Conservation (phyloP, 2,888 invertebrate genomes). For the Mythimna vitellina region DNA sequence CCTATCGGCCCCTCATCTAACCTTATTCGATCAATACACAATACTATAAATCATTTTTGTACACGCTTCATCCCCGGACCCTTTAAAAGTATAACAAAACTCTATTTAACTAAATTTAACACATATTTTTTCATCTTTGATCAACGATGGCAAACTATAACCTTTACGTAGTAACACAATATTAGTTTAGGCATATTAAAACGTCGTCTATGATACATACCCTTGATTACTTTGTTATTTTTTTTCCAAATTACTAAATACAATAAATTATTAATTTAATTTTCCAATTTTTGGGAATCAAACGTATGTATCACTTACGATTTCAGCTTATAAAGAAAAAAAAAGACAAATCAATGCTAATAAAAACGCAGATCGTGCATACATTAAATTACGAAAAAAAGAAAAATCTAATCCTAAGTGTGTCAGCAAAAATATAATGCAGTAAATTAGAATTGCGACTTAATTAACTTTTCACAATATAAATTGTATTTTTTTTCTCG, state of each 20-base stretch:
- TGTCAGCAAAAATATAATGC: conserved; percentile 90
- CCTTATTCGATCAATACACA: conserved; percentile 85
- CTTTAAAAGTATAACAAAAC: conserved; percentile 88
- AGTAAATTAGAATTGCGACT: conserved; percentile 89
- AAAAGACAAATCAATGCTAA: conserved; percentile 81
- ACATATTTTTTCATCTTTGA: conserved; percentile 86
- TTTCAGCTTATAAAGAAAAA: conserved; percentile 77
- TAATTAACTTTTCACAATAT: conserved; percentile 88
- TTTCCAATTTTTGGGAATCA: conserved; percentile 70
- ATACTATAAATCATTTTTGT: conserved; percentile 88
- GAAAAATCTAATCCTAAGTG: conserved; percentile 83
- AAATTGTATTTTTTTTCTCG: conserved; percentile 80
- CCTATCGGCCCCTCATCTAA: conserved; percentile 80
- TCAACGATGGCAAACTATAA: conserved; percentile 90
- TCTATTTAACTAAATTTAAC: conserved; percentile 87
- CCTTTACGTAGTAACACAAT: conserved; percentile 88
- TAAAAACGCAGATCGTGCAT: conserved; percentile 90
- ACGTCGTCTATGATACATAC: conserved; percentile 74
- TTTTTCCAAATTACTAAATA: conserved; percentile 67
- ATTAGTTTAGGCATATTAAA: conserved; percentile 84
- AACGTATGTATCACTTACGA: conserved; percentile 75
- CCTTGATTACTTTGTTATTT: conserved; percentile 69
- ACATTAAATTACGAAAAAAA: conserved; percentile 87
- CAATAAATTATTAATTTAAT: conserved; percentile 79
- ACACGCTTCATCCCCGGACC: conserved; percentile 81